A percentile compares a stretch with the other conserved stretches of the same genome.
Conservation (phyloP, 2,888 invertebrate species). For the Sarcophaga caerulescens region DNA sequence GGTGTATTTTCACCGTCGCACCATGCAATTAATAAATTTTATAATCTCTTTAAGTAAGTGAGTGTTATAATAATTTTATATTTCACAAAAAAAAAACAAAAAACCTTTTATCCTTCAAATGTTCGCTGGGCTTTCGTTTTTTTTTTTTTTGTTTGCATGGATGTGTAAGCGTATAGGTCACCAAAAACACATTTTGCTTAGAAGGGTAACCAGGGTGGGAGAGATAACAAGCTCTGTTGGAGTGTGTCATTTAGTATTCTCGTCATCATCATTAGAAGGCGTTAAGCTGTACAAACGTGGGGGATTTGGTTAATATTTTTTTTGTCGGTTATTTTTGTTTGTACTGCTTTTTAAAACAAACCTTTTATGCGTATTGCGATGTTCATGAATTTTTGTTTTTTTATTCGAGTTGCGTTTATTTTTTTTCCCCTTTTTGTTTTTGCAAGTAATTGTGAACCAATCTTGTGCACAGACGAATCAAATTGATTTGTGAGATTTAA, state of each 20-base stretch:
- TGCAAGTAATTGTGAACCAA: slow-evolving; percentile 19
- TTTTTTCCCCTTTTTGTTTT: no score
- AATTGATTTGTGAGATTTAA: slow-evolving; percentile 54
- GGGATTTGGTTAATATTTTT: slow-evolving; percentile 32
- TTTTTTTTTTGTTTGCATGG: not conserved
- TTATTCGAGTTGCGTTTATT: not conserved
- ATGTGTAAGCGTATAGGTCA: not conserved
- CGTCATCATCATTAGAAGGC: slow-evolving; percentile 59
- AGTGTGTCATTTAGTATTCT: slow-evolving; percentile 48
- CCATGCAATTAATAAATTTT: no score
- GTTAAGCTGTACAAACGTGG: slow-evolving; percentile 55
- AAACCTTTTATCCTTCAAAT: not conserved
- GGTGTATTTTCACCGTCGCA: no score
- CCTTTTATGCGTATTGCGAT: not conserved
- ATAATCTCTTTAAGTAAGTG: no score
- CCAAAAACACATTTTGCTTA: not conserved
- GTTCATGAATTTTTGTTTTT: not conserved
- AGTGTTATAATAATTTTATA: not conserved
- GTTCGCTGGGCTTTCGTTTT: slow-evolving; percentile 8
- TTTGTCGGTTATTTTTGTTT: slow-evolving; percentile 10
- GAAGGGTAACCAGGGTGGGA: slow-evolving; percentile 19
- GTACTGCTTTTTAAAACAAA: not conserved
- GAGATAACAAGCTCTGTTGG: slow-evolving; percentile 17
- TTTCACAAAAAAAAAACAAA: not conserved
- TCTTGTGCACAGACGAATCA: slow-evolving; percentile 41